These are phyloP conservation scores for Drepana arcuata DNA, from an alignment of 1,140 invertebrate species.

Conservation along the genomic window DNA sequence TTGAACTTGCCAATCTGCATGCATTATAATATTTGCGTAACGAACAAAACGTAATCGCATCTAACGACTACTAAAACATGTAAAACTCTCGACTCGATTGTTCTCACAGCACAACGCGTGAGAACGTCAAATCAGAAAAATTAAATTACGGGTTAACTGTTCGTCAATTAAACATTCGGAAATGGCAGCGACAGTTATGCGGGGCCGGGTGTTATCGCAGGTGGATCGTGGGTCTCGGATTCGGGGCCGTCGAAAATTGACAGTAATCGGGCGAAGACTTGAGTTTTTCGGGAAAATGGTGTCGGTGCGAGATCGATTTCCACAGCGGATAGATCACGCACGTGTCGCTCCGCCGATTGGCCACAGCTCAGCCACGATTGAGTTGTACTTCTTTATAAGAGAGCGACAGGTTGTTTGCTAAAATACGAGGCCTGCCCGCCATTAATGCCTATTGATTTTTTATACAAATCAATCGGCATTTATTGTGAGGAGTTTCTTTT, in stretches of 20 bases:
- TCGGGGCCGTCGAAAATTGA: conserved; percentile 42
- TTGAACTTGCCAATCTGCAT: too few relatives aligned
- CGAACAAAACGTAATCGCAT: conserved; percentile 18
- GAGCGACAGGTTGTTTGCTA: conserved; percentile 24
- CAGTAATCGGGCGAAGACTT: conserved; percentile 55
- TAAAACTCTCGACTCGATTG: conserved; percentile 28
- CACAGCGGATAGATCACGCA: conserved; percentile 64
- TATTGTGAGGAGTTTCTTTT: too few relatives aligned
- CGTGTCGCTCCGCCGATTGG: conserved; percentile 34
- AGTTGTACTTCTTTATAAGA: conserved; percentile 14
- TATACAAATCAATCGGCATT: too few relatives aligned
- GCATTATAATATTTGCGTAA: conserved; percentile 24
- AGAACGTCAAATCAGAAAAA: conserved; percentile 56
- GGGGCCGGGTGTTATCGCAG: conserved; percentile 35
- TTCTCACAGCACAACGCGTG: conserved; percentile 58
- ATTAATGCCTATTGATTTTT: too few relatives aligned
- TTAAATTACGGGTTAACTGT: conserved; percentile 52
- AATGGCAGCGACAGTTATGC: conserved; percentile 58
- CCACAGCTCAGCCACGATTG: conserved; percentile 33
- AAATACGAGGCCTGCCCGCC: too few relatives aligned
- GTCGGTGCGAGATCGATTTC: conserved; percentile 51
- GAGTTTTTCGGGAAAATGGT: conserved; percentile 49
- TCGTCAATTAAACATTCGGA: conserved; percentile 46
- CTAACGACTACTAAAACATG: conserved; percentile 22
- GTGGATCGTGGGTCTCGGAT: conserved; percentile 59